A percentile compares a stretch with the other conserved stretches of the same genome.
phyloP scores from a whole-genome alignment of 2,113 vertebrate species.

The Aegotheles bennettii region DNA sequence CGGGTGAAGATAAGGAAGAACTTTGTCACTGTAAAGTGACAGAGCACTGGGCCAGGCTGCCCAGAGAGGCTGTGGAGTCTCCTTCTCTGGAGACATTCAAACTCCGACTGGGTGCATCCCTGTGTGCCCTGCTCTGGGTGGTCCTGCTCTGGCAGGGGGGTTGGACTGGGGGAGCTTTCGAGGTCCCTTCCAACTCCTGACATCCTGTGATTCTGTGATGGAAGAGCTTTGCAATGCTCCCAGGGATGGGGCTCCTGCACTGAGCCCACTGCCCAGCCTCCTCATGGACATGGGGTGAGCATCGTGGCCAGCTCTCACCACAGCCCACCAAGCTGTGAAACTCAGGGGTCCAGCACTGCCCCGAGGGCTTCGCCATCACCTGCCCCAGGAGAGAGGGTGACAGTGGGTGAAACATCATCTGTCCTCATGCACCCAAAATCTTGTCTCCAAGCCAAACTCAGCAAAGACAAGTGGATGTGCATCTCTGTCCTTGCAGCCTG shows the following conservation, averaged over 20 bases:
- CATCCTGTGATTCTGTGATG: too few relatives aligned
- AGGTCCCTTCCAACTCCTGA: too few relatives aligned
- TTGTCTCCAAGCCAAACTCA: neutral
- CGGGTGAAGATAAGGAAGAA: too few relatives aligned
- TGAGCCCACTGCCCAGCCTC: neutral
- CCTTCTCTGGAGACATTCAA: too few relatives aligned
- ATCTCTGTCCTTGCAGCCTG: neutral
- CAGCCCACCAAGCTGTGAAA: neutral
- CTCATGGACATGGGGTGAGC: neutral
- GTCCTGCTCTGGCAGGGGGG: too few relatives aligned
- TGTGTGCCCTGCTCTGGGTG: too few relatives aligned
- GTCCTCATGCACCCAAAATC: neutral
- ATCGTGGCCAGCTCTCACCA: fast-evolving
- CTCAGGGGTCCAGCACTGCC: neutral
- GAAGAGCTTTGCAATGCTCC: too few relatives aligned
- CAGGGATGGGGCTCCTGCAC: neutral
- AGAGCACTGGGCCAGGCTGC: too few relatives aligned
- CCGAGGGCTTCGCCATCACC: neutral
- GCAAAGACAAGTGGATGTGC: neutral
- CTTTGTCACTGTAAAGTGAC: too few relatives aligned
- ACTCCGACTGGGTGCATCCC: too few relatives aligned
- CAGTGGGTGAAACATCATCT: neutral
- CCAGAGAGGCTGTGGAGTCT: too few relatives aligned
- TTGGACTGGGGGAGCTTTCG: too few relatives aligned
- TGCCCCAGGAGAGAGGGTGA: neutral